Evolutionary conservation across 2,888 invertebrate species (phyloP).

Genomic region (Apoda limacodes): DNA sequence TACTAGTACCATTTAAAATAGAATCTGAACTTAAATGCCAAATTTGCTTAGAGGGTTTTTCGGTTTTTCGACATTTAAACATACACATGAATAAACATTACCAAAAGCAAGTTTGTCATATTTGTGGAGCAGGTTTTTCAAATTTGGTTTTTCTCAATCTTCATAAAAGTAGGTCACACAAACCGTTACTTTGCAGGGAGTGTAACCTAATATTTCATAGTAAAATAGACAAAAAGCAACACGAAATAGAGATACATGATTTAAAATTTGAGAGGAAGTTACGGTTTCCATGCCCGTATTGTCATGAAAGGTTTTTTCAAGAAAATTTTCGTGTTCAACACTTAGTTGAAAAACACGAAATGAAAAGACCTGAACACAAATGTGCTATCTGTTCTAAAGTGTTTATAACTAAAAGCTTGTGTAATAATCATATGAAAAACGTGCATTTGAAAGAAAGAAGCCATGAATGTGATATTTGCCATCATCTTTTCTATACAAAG

Average conservation of each 20-base stretch:
- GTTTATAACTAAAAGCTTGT: constrained; percentile 44
- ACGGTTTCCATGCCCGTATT: constrained; percentile 41
- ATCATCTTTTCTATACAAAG: constrained; percentile 44
- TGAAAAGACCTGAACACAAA: constrained; percentile 36
- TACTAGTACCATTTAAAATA: constrained; percentile 49
- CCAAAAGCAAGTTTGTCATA: constrained; percentile 49
- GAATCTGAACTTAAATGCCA: constrained; percentile 37
- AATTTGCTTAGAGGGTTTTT: constrained; percentile 37
- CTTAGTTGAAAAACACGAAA: constrained; percentile 37
- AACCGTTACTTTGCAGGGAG: constrained; percentile 28
- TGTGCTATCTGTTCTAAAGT: constrained; percentile 41
- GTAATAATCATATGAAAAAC: constrained; percentile 47
- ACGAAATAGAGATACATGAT: constrained; percentile 27
- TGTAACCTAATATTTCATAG: constrained; percentile 33
- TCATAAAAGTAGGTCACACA: constrained; percentile 41
- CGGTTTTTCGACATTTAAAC: constrained; percentile 39
- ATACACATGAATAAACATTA: constrained; percentile 56
- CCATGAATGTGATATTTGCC: constrained; percentile 47
- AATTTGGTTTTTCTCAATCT: constrained; percentile 47
- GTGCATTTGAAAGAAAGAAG: constrained; percentile 51
- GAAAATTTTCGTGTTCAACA: constrained; percentile 36
- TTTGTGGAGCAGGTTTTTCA: constrained; percentile 49
- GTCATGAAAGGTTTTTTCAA: constrained; percentile 38
- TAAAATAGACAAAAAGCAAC: constrained; percentile 26
- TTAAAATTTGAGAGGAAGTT: constrained; percentile 29